These are phyloP conservation scores for Salarias fasciatus DNA, from an alignment of 2,797 vertebrate genomes.

Conservation along the genomic window DNA sequence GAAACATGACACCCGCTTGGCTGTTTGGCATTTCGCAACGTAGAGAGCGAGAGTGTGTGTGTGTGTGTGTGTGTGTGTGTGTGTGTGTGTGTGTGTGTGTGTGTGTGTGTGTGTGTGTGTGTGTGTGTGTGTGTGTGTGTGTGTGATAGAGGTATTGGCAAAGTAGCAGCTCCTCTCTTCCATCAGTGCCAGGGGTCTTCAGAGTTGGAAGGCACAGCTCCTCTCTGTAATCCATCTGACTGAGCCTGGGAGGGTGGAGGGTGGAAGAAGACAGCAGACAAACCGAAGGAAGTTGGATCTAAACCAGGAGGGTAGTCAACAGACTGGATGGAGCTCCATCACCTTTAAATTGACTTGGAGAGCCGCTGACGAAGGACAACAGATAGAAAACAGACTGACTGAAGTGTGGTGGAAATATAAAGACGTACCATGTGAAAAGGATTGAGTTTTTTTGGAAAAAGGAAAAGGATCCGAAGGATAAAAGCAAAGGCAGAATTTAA, in stretches of 20 bases:
- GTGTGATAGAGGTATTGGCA: conserved; percentile 35
- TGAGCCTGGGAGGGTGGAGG: conserved; percentile 17
- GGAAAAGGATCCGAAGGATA: conserved; percentile 10
- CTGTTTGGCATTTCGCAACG: conserved; percentile 73
- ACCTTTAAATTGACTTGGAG: conserved; percentile 7
- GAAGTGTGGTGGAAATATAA: neutral
- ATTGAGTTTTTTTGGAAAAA: conserved; percentile 8
- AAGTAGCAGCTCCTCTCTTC: conserved; percentile 34
- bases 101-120: conserved; percentile 10
- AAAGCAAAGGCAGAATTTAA: conserved; percentile 9
- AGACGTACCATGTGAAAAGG: neutral
- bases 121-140: conserved; percentile 16
- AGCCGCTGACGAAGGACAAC: conserved; percentile 13
- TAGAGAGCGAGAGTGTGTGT: conserved; percentile 6
- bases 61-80: too few species aligned
- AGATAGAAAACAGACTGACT: conserved; percentile 12
- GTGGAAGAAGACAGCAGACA: conserved; percentile 7
- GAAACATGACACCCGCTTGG: conserved; percentile 68
- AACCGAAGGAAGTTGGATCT: conserved; percentile 31
- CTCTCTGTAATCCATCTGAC: conserved; percentile 20
- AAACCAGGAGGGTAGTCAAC: conserved; percentile 1
- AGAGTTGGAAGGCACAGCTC: conserved; percentile 31
- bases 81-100: neutral
- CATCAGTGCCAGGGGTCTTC: conserved; percentile 40
- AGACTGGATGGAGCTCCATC: conserved; percentile 23